A percentile compares a stretch with the other conserved stretches of the same genome.
Conservation (phyloP, 2,888 invertebrate genomes). For the Melipona beecheii region DNA sequence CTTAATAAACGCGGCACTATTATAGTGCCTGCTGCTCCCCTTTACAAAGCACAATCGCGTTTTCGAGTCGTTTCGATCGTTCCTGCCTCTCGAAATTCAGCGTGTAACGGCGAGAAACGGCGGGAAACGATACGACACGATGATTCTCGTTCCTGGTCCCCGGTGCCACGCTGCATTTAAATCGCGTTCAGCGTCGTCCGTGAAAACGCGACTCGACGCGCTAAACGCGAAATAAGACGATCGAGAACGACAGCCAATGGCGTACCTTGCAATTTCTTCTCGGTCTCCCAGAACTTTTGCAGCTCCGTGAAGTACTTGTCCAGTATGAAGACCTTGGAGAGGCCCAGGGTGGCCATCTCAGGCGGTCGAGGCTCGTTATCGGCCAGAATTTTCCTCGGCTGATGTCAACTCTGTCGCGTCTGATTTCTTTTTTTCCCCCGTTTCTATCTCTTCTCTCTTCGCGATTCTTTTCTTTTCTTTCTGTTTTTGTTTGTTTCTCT, state of each 20-base stretch:
- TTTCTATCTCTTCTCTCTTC: no score
- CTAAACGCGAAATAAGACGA: conserved; percentile 20
- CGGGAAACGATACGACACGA: neutral
- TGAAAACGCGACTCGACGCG: conserved; percentile 24
- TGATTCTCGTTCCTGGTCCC: neutral
- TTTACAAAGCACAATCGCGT: neutral
- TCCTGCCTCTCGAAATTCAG: neutral
- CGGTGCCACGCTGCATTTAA: conserved; percentile 21
- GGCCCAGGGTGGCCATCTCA: conserved; percentile 97
- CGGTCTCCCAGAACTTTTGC: conserved; percentile 98
- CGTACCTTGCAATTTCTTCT: conserved; percentile 97
- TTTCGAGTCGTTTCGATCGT: neutral
- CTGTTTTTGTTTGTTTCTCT: neutral
- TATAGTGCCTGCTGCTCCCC: neutral
- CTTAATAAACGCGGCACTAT: neutral
- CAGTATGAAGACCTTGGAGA: conserved; percentile 98
- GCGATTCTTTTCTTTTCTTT: neutral
- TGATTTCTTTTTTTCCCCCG: neutral
- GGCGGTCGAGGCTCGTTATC: conserved; percentile 68
- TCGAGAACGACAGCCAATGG: conserved; percentile 30
- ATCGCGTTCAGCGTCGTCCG: conserved; percentile 34
- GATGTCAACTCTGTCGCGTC: conserved; percentile 41
- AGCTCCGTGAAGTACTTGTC: conserved; percentile 98
- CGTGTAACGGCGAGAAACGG: neutral
- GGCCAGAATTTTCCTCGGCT: conserved; percentile 70